A percentile compares a stretch with the other conserved stretches of the same genome.
These are phyloP conservation scores for Callyntrura sp. DNA, from an alignment of 2,888 invertebrate species.

Conservation along the genomic window DNA sequence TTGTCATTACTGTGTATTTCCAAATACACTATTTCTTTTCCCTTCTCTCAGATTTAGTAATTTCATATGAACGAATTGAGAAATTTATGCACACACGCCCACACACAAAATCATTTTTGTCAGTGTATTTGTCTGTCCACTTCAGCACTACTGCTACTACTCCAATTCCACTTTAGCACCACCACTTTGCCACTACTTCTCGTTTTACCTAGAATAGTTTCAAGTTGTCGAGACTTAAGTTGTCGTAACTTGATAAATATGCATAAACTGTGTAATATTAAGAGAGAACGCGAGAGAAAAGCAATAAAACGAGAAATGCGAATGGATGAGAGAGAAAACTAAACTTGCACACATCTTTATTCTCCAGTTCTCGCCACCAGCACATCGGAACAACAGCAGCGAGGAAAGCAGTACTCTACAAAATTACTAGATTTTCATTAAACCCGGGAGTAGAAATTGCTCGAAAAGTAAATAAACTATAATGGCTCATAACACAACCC, in stretches of 20 bases:
- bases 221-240: constrained; percentile 2
- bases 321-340: constrained; percentile 1
- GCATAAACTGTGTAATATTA: constrained; percentile 47
- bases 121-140: background rate
- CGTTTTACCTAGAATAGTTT: too few relatives aligned
- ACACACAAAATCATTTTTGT: background rate
- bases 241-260: constrained; percentile 47
- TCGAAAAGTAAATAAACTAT: constrained; percentile 22
- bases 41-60: constrained; percentile 24
- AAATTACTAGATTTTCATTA: constrained; percentile 70
- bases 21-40: constrained; percentile 10
- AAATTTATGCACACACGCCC: constrained; percentile 14
- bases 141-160: too few relatives aligned
- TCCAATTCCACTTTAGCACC: too few relatives aligned
- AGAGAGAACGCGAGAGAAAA: background rate
- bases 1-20: constrained; percentile 38
- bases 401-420: background rate
- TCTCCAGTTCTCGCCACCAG: background rate
- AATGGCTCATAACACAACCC: constrained; percentile 12
- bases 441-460: constrained; percentile 29
- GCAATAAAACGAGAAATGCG: constrained; percentile 4
- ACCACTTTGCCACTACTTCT: too few relatives aligned
- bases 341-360: background rate
- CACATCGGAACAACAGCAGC: background rate
- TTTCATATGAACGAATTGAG: constrained; percentile 41